Percentiles rank a stretch among this genome's conserved stretches.
Evolutionary conservation across 2,113 vertebrate genomes (phyloP).

Genomic region (Paratilapia polleni): DNA sequence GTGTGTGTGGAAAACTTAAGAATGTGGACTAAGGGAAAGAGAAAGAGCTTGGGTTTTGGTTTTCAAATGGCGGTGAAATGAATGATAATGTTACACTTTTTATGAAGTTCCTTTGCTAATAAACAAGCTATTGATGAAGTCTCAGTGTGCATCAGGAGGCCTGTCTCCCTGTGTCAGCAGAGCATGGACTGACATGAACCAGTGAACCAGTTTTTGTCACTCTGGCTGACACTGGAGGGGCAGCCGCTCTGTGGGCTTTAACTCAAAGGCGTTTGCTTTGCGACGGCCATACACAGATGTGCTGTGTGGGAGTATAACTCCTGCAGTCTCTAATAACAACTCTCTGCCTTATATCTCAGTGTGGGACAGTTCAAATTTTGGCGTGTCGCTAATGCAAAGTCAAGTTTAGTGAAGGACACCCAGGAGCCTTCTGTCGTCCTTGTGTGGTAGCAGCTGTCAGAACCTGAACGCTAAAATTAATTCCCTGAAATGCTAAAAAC

Average conservation of each 20-base stretch:
- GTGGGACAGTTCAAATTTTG: slow-evolving; percentile 12
- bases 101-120: neutral
- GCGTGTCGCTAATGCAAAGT: neutral
- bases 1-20: no score
- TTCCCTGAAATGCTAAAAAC: neutral
- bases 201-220: neutral
- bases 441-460: neutral
- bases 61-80: neutral
- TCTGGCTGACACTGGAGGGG: neutral
- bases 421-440: neutral
- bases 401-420: neutral
- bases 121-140: neutral
- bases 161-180: neutral
- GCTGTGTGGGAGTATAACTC: slow-evolving; percentile 34
- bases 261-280: neutral
- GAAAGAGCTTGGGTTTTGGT: no score
- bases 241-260: neutral
- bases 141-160: neutral
- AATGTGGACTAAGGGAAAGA: no score
- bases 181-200: neutral
- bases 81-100: neutral
- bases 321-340: slow-evolving; percentile 59
- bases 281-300: slow-evolving; percentile 28
- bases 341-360: slow-evolving; percentile 29
- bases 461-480: neutral